Base-by-base conservation (phyloP, 2,113 vertebrate genomes). In the Ophthalmolycus amberensis region DNA sequence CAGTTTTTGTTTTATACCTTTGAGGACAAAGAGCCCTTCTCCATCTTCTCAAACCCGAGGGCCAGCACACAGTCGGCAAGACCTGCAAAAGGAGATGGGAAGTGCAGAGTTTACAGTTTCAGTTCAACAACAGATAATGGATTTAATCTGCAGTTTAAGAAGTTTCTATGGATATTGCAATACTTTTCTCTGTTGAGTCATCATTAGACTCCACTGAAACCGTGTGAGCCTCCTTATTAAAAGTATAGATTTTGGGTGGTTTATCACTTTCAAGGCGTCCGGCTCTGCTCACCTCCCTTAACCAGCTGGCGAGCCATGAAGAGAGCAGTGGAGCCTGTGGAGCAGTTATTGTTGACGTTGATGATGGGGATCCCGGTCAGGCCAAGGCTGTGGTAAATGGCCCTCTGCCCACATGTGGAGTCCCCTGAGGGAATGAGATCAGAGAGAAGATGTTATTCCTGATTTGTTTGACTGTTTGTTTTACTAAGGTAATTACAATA, bases 321-420 rank as follows among this genome's bases (percentile, higher is more conserved):
- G 85, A 99, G 93, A 18, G 98, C 98, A 3, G 97, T 99, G 67
- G 98, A 97, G 29, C 98, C 98, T 0, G 97, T 99, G 66, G 98
- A 95, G 87, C 98, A 99, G 94, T 99, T 99, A 90, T 99, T 99
- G 94, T 99, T 97, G 29, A 99, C 97, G 2, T 99, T 99, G 83
- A 97, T 73, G 62, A 99, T 97, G 85, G 98, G 98, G 91, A 99
- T 99, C 56, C 98, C 98, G 0, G 97, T 97, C 65, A 99, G 82
- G 27, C 98, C 98, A 91, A 99, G 91, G 82, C 96, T 84, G 14
- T 99, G 98, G 90, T 99, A 99, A 90, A 99, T 96, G 5, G 98
- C 97, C 59, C 98, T 95, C 74, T 99, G 98, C 3, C 98, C 98
- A 88, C 90, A 96, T 3, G 98, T 94, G 3, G 98, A 99, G 68